phyloP scores from a whole-genome alignment of 2,113 vertebrate species.

The Odontesthes bonariensis region DNA sequence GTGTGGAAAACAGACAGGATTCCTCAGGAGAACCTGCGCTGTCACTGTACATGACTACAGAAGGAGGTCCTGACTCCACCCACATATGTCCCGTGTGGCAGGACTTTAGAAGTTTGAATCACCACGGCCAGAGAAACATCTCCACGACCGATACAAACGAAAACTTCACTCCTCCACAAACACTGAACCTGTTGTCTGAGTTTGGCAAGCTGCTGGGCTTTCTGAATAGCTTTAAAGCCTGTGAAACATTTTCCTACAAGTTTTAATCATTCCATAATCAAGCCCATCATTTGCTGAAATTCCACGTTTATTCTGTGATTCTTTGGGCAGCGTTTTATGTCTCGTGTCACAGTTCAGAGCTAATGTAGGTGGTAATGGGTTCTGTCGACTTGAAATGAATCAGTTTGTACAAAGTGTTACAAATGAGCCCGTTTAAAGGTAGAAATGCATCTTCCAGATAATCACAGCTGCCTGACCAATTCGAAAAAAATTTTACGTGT shows the following conservation, averaged over 20 bases:
- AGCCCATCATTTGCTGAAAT: neutral
- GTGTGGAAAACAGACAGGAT: conserved; percentile 61
- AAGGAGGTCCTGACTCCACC: conserved; percentile 32
- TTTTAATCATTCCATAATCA: neutral
- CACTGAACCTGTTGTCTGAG: conserved; percentile 6
- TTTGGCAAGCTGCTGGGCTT: conserved; percentile 9
- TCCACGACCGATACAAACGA: too few species aligned
- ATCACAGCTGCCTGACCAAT: neutral
- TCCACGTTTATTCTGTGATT: neutral
- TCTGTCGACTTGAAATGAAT: neutral
- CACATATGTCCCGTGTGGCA: conserved; percentile 6
- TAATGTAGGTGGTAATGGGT: neutral
- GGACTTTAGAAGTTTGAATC: conserved; percentile 9
- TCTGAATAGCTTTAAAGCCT: neutral
- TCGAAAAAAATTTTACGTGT: neutral
- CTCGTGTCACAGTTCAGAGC: neutral
- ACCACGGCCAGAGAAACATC: neutral
- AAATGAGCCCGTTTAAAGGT: neutral
- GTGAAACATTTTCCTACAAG: neutral
- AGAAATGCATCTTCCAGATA: conserved; percentile 7
- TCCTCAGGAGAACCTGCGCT: conserved; percentile 60
- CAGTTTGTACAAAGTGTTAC: neutral
- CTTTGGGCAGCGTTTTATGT: neutral
- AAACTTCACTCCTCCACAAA: conserved; percentile 1
- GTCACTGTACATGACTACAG: conserved; percentile 44